A percentile compares a stretch with the other conserved stretches of the same genome.
phyloP scores from a whole-genome alignment of 2,797 vertebrate species.

The Rhadinocentrus ornatus region DNA sequence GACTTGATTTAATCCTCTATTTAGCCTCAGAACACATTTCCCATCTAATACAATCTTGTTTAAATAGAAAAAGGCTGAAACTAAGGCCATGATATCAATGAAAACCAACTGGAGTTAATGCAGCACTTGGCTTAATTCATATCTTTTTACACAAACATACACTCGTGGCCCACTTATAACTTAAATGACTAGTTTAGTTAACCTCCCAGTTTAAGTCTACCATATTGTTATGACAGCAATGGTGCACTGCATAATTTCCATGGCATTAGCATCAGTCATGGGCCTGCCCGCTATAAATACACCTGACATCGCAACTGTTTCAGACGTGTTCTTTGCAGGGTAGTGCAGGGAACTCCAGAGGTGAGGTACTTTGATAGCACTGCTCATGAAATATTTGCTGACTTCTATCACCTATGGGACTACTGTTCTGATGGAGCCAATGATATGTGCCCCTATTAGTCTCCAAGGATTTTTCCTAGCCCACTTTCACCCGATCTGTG shows the following conservation, averaged over 20 bases:
- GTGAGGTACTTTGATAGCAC: constrained; percentile 84
- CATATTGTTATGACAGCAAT: constrained; percentile 83
- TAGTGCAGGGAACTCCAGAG: constrained; percentile 83
- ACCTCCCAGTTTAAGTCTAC: constrained; percentile 84
- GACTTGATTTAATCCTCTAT: constrained; percentile 32
- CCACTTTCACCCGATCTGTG: constrained; percentile 90
- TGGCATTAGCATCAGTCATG: constrained; percentile 87
- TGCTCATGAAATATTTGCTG: constrained; percentile 92
- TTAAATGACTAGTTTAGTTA: constrained; percentile 88
- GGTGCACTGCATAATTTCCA: constrained; percentile 84
- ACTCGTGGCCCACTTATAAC: constrained; percentile 85
- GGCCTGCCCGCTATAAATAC: constrained; percentile 85
- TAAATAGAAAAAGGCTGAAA: constrained; percentile 51
- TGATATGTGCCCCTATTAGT: constrained; percentile 93
- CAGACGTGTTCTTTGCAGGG: constrained; percentile 74
- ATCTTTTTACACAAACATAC: constrained; percentile 59
- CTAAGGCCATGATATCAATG: constrained; percentile 16
- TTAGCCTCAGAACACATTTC: constrained; percentile 17
- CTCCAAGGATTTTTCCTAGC: constrained; percentile 89
- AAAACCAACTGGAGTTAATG: constrained; percentile 34
- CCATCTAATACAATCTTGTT: constrained; percentile 37
- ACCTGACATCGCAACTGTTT: constrained; percentile 81
- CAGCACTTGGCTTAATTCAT: constrained; percentile 41
- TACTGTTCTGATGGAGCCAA: constrained; percentile 93
- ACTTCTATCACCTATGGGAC: constrained; percentile 92